Percentiles rank a stretch among this genome's conserved stretches.
Evolutionary conservation across 2,113 vertebrate genomes (phyloP).

Genomic region (Nesogale talazaci): DNA sequence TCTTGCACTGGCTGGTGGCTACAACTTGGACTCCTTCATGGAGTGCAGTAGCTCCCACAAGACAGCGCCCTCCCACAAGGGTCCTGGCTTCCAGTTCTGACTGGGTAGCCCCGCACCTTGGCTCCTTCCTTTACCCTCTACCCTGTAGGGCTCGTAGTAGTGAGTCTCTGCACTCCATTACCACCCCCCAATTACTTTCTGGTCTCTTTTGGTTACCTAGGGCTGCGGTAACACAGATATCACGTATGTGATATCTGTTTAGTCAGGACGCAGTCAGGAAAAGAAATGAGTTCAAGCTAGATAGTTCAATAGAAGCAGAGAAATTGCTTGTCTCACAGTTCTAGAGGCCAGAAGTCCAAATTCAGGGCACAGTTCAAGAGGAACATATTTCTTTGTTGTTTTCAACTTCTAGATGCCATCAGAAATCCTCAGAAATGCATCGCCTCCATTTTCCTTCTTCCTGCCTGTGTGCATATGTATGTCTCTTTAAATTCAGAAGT

Average conservation of each 20-base stretch:
- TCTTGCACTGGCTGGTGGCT: neutral
- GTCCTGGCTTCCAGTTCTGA: neutral
- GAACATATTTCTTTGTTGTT: neutral
- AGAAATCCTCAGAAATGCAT: neutral
- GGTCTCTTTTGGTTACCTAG: neutral
- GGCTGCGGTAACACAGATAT: neutral
- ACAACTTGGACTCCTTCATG: neutral
- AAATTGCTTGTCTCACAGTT: neutral
- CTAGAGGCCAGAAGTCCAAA: neutral
- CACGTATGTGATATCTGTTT: neutral
- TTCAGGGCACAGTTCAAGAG: neutral
- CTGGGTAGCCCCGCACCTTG: neutral
- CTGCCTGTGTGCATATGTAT: neutral
- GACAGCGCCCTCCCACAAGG: neutral
- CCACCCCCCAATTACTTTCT: neutral
- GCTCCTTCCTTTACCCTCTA: neutral
- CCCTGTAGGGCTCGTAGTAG: accelerated
- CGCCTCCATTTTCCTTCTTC: neutral
- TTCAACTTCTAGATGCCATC: neutral
- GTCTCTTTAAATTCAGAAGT: neutral
- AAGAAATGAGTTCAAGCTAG: no score
- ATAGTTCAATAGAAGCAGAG: neutral
- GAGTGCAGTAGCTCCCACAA: no score
- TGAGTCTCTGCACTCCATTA: neutral
- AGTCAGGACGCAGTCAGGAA: no score